Base-by-base conservation (phyloP, 2,888 invertebrate genomes). In the Xiphydria camelus region DNA sequence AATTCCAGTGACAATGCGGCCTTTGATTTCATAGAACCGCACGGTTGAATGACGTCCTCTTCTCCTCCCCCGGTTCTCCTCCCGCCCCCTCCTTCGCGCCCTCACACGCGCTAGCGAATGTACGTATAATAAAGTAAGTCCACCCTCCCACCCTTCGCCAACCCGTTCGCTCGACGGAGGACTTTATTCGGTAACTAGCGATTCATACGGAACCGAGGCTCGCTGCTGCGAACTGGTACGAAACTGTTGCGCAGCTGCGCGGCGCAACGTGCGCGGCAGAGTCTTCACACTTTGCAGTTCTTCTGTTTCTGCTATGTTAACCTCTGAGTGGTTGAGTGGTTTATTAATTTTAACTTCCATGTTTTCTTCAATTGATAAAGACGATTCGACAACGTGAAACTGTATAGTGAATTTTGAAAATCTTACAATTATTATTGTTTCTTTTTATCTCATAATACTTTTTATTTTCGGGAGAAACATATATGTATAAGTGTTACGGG, bases 1-100 rank as follows among this genome's bases (percentile, higher is more conserved):
- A 74, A 73, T 74, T 72, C 65, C 64, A 64, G 68, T 69, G 73
- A 74, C 74, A 74, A 74, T 74, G 72, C 66, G 70, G 68, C 68
- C 72, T 73, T 73, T 74, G 73, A 74, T 74, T 74, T 71, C 70
- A 69, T 69, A 73, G 70, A 66, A 62, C 65, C 67, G 62, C 63
- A 62, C 62, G 66, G 62, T 69, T 68, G 63, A 71, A 71, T 69
- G 70, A 70, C 65, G 63, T 25, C 35, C 25, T 50, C 41, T 33
- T 47, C 44, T 42, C 21, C 44, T 33, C 37, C 45, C 31, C 14
- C 25, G 9, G 36, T 41, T 29, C 22, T 32, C 26, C 44, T 6
- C 21, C 45, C 41, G 7, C 37, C 20, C 25, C 37, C 32, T 17
- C 26, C 17, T 33, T 25, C 14, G 32, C 37, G 14, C 22, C 29